Percentiles rank a stretch among this genome's conserved stretches.
Conservation (phyloP, 2,113 vertebrate genomes). For the Nothoprocta perdicaria region DNA sequence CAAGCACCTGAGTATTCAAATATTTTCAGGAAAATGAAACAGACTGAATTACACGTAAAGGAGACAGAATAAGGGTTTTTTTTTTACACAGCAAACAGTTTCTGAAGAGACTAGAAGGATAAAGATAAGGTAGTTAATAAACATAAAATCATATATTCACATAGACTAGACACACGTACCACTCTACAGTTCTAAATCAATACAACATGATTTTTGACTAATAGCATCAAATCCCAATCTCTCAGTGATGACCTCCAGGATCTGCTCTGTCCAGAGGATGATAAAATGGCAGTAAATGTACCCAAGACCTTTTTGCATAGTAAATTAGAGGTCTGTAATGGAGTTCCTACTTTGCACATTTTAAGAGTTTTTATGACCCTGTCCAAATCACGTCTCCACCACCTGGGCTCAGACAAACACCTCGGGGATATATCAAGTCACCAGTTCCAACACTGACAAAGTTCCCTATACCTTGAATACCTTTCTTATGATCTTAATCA, state of each 20-base stretch:
- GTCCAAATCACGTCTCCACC: no score
- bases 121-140: not conserved
- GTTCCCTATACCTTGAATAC: not conserved
- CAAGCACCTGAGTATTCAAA: not conserved
- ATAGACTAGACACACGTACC: not conserved
- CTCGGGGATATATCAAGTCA: not conserved
- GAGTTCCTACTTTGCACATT: not conserved
- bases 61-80: not conserved
- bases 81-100: not conserved
- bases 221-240: not conserved
- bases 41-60: not conserved
- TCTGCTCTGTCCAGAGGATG: not conserved
- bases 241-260: not conserved
- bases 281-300: not conserved
- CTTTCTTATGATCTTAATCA: not conserved
- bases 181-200: not conserved
- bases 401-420: not conserved
- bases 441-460: not conserved
- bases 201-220: not conserved
- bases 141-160: not conserved
- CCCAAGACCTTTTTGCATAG: not conserved
- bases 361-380: accelerated
- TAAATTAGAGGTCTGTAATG: not conserved
- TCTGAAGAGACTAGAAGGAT: not conserved
- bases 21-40: not conserved